Evolutionary conservation across 2,888 invertebrate genomes (phyloP).

Genomic region (Aproaerema taeniolella): DNA sequence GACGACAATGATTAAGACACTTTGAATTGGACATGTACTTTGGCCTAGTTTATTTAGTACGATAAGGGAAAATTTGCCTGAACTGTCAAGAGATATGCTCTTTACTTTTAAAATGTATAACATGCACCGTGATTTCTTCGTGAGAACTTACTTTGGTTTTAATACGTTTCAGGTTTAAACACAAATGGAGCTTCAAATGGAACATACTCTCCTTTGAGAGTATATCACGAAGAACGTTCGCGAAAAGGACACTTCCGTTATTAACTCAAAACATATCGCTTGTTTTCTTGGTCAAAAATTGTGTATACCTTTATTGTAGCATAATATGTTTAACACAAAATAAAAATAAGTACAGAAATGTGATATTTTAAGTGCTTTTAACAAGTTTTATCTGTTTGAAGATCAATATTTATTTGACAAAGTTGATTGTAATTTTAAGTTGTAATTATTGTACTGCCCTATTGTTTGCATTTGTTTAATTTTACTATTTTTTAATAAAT

Average conservation of each 20-base stretch:
- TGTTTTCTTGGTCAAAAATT: slow-evolving; percentile 1
- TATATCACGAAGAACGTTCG: slow-evolving; percentile 88
- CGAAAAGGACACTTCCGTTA: slow-evolving; percentile 90
- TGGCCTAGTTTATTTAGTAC: too few relatives aligned
- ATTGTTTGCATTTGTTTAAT: slow-evolving; percentile 40
- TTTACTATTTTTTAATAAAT: slow-evolving; percentile 16
- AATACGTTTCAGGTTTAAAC: slow-evolving; percentile 80
- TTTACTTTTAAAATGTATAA: too few relatives aligned
- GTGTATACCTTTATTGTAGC: slow-evolving; percentile 14
- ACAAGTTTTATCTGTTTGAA: slow-evolving; percentile 33
- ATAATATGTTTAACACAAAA: slow-evolving; percentile 17
- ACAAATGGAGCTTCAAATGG: slow-evolving; percentile 79
- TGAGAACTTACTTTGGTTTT: too few relatives aligned
- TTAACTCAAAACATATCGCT: slow-evolving; percentile 48
- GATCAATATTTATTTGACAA: slow-evolving; percentile 32
- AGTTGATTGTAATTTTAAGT: slow-evolving; percentile 20
- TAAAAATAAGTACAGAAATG: slow-evolving; percentile 43
- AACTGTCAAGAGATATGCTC: too few relatives aligned
- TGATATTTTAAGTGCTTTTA: slow-evolving; percentile 58
- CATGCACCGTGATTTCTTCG: too few relatives aligned
- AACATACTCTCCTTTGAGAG: slow-evolving; percentile 86
- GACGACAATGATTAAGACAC: too few relatives aligned
- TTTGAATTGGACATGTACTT: too few relatives aligned
- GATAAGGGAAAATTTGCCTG: too few relatives aligned
- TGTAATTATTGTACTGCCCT: slow-evolving; percentile 21